These are phyloP conservation scores for fruit fly (Drosophila melanogaster) DNA, from an alignment of 1,140 invertebrate species.

Conservation along the genomic window Release_6_plus_ISO1_MT NT_037436.4:5241001-5241500, in stretches of 20 bases:
- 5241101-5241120: conserved; percentile 6
- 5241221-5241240: conserved; percentile 11
- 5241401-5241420: conserved; percentile 66
- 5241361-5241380: conserved; percentile 45
- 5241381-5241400: conserved; percentile 52
- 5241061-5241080: neutral
- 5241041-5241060: too few relatives aligned
- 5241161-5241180: conserved; percentile 20
- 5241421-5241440: conserved; percentile 70
- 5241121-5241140: conserved; percentile 40
- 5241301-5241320: conserved; percentile 64
- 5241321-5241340: conserved; percentile 64
- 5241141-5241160: conserved; percentile 17
- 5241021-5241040: too few relatives aligned
- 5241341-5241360: conserved; percentile 4
- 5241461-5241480: conserved; percentile 6
- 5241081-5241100: neutral
- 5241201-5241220: conserved; percentile 23
- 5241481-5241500: conserved; percentile 31
- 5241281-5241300: conserved; percentile 67
- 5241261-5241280: conserved; percentile 70
- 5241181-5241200: conserved; percentile 20
- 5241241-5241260: conserved; percentile 69
- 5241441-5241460: conserved; percentile 52
- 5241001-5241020: neutral